Conservation (phyloP, 2,888 invertebrate species). For the Abrostola triplasia region DNA sequence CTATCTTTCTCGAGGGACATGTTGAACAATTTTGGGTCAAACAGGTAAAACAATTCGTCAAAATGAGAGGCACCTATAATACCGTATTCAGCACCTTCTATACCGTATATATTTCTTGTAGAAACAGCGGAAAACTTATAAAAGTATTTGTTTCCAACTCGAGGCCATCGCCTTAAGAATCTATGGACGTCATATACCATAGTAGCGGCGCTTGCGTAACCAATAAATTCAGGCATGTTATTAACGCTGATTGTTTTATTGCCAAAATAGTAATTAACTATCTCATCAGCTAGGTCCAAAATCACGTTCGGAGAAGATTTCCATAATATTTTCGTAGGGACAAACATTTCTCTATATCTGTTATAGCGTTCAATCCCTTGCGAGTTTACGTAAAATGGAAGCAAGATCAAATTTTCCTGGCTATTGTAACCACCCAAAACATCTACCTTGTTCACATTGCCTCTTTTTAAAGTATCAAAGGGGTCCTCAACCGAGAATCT, state of each 20-base stretch:
- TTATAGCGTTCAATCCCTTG: conserved; percentile 43
- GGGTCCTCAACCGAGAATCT: conserved; percentile 61
- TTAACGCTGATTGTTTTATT: conserved; percentile 49
- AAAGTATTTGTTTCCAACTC: conserved; percentile 52
- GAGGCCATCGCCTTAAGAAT: conserved; percentile 50
- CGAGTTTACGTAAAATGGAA: conserved; percentile 32
- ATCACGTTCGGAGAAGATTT: conserved; percentile 43
- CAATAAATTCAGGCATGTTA: conserved; percentile 56
- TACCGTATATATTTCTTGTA: conserved; percentile 59
- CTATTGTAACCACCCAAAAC: conserved; percentile 91
- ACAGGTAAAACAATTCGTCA: conserved; percentile 68
- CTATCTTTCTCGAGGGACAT: conserved; percentile 11
- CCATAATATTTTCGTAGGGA: conserved; percentile 60
- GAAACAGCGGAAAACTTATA: conserved; percentile 65
- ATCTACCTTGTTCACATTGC: conserved; percentile 86
- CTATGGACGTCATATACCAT: conserved; percentile 56
- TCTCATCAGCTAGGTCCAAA: conserved; percentile 58
- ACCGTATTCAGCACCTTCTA: conserved; percentile 53
- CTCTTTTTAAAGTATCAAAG: conserved; percentile 63
- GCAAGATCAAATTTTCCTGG: conserved; percentile 86
- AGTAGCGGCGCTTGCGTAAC: conserved; percentile 48
- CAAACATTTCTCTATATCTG: conserved; percentile 58
- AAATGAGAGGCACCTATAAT: conserved; percentile 62
- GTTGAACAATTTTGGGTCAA: conserved; percentile 48
- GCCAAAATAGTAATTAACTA: conserved; percentile 64